Evolutionary conservation across 2,113 vertebrate species (phyloP).

Genomic region (Himantopus leucocephalus): DNA sequence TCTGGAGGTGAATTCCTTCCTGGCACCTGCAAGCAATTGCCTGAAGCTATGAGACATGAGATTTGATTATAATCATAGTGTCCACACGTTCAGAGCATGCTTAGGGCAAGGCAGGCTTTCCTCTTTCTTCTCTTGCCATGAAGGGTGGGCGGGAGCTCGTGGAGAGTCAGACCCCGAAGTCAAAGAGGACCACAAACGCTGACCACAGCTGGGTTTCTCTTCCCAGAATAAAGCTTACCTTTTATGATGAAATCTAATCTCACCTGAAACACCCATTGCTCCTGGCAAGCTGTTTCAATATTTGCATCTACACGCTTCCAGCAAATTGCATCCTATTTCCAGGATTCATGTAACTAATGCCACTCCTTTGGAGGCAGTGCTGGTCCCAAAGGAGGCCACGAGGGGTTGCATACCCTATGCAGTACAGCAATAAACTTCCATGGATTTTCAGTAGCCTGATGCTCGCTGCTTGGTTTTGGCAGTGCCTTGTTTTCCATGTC

Average conservation of each 20-base stretch:
- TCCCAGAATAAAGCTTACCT: neutral
- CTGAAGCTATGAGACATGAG: neutral
- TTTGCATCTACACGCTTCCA: neutral
- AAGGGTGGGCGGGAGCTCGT: neutral
- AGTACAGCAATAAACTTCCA: neutral
- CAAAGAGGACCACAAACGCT: neutral
- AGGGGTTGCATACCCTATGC: neutral
- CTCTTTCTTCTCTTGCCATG: accelerated
- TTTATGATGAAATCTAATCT: neutral
- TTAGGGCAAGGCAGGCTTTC: neutral
- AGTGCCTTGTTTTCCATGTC: neutral
- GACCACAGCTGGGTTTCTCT: neutral
- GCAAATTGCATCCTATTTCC: neutral
- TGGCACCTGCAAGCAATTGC: neutral
- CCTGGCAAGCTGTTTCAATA: neutral
- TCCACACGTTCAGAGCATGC: accelerated
- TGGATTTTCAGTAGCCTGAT: neutral
- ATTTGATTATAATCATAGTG: neutral
- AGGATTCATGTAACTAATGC: neutral
- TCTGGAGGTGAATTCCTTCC: neutral
- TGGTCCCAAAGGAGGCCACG: neutral
- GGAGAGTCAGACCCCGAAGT: accelerated
- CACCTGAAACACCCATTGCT: neutral
- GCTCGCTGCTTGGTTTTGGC: neutral
- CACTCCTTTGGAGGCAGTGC: neutral